Evolutionary conservation across 2,888 invertebrate genomes (phyloP), one percentile per base, ranked within the genome.

Genomic region (Micropterix aruncella): DNA sequence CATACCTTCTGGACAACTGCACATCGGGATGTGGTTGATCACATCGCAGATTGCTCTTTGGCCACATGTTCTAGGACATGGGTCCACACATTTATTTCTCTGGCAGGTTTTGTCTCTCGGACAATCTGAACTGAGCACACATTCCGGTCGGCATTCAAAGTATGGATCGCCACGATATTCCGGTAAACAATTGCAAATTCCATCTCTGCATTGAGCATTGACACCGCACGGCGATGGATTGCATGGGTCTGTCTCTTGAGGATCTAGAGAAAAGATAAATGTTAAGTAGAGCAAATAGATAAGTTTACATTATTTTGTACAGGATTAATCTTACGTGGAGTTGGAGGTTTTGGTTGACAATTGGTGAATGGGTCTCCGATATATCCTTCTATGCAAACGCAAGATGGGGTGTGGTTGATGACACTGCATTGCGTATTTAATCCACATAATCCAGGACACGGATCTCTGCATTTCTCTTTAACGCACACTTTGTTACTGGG

Each of bases 401-500:
- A 91, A 51, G 79, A 77, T 5, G 89, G 84, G 50, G 80, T 67
- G 56, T 88, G 88, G 52, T 82, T 79, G 15, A 84, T 73, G 19
- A 83, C 81, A 63, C 80, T 75, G 56, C 89, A 90, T 53, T 75
- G 65, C 14, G 86, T 79, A 58, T 81, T 82, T 42, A 71, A 68
- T 42, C 88, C 90, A 56, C 90, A 90, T 43, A 80, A 75, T 42
- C 85, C 88, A 46, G 78, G 75, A 54, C 88, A 84, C 40, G 83
- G 83, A 56, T 83, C 76, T 56, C 72, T 68, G 57, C 83, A 84
- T 59, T 77, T 79, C 43, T 77, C 77, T 50, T 73, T 73, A 18
- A 80, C 69, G 56, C 84, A 84, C 3, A 80, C 77, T 51, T 72
- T 69, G 50, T 79, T 74, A 53, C 74, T 72, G 2, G 77, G 62